Evolutionary conservation across 2,797 vertebrate genomes (phyloP).

Genomic region (Sebastes glaucus): DNA sequence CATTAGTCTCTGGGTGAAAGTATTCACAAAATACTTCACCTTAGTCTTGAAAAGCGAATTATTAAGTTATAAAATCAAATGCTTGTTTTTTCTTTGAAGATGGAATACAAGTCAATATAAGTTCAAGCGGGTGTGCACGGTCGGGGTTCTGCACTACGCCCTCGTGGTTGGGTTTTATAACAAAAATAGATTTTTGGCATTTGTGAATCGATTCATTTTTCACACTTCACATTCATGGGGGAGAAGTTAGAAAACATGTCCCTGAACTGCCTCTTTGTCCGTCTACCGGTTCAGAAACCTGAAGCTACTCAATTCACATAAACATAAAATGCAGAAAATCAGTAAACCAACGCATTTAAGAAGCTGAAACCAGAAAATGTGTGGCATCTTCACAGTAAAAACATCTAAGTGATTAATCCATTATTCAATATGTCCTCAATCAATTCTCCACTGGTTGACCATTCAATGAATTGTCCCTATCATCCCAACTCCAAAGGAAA

Average conservation of each 20-base stretch:
- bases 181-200: neutral
- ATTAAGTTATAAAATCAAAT: neutral
- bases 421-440: neutral
- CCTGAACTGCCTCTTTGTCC: neutral
- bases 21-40: neutral
- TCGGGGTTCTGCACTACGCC: neutral
- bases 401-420: neutral
- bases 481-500: neutral
- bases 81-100: neutral
- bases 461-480: neutral
- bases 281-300: neutral
- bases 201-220: neutral
- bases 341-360: neutral
- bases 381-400: neutral
- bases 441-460: neutral
- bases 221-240: neutral
- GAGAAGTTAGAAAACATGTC: neutral
- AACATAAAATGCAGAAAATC: no score
- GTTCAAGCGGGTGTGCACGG: neutral
- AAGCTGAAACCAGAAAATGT: neutral
- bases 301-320: neutral
- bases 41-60: neutral
- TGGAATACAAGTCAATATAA: neutral
- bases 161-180: neutral
- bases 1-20: neutral